Evolutionary conservation across 2,113 vertebrate species (phyloP), one percentile per base, ranked within the genome.

Genomic region (Silurus meridionalis): DNA sequence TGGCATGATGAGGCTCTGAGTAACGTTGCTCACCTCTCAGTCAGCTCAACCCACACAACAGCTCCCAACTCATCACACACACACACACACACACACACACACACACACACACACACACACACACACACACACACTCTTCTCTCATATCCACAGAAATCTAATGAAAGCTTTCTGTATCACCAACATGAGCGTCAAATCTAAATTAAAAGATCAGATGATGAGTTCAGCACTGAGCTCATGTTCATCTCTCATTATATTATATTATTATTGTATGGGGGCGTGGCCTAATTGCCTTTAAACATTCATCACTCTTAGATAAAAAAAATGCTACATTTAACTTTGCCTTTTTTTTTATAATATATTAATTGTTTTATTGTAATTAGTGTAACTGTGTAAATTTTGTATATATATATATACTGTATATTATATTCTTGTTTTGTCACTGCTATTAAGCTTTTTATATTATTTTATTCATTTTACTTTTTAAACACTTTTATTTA

Each of bases 21-120:
- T 57, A 78, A 55, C n/a, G n/a, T 28, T 55, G 74, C 21, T 78
- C 74, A 78, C 21, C 74, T 78, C 74, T 25, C 74, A 78, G 74
- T 55, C 52, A 78, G 74, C 46, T 23, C 71, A 11, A 21, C 19
- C 71, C 46, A 74, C 48, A n/a, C 46, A 50, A 74, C 71, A 52
- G 48, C 71, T 74, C 46, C 4, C 37, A 48, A 4, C 48, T 75
- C 72, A n/a, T 5, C 50, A 6, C 10, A 14, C 25, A 72, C 71
- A 37, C 1, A 3, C 7, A 9, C 50, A 55, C 80, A 71, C 52
- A 55, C 82, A 5, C 17, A 9, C 50, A 80, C 84, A 80, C 77
- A 83, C 67, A 80, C 50, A 58, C 48, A 78, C 75, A 72, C 69
- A 46, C 8, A 5, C 67, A 50, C 71, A 74, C 71, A 64, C 63